These are phyloP conservation scores for Drosophila pruinosa DNA, from an alignment of 1,140 invertebrate species.

Conservation along the genomic window DNA sequence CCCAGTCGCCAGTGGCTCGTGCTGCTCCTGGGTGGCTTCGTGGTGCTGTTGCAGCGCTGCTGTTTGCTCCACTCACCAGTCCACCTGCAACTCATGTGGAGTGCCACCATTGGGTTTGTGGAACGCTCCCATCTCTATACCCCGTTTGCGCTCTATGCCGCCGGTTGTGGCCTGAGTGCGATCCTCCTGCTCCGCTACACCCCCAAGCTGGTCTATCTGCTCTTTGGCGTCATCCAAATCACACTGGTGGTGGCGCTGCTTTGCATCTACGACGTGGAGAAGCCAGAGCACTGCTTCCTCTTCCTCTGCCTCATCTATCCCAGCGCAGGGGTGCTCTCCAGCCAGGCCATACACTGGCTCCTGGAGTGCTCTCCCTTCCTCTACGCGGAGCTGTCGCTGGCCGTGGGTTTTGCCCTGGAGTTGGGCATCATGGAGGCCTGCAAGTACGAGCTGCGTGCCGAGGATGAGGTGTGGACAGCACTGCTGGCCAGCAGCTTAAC, in stretches of 20 bases:
- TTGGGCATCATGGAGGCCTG: constrained; percentile 47
- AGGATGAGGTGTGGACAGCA: constrained; percentile 49
- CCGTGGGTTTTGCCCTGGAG: constrained; percentile 50
- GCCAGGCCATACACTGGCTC: constrained; percentile 64
- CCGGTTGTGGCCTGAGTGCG: constrained; percentile 52
- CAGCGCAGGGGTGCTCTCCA: constrained; percentile 66
- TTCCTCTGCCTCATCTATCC: constrained; percentile 72
- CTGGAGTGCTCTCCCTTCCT: constrained; percentile 72
- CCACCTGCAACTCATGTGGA: constrained; percentile 68
- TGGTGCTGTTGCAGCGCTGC: constrained; percentile 52
- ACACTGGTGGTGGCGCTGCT: constrained; percentile 63
- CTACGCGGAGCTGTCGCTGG: constrained; percentile 63
- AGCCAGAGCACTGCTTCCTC: constrained; percentile 63
- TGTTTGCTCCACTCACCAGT: constrained; percentile 54
- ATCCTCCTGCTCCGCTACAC: constrained; percentile 65
- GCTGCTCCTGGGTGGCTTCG: constrained; percentile 38
- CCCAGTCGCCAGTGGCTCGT: constrained; percentile 66
- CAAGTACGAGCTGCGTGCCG: constrained; percentile 62
- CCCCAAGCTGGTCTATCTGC: constrained; percentile 68
- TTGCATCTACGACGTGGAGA: constrained; percentile 67
- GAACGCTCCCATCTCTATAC: constrained; percentile 43
- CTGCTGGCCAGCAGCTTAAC: constrained; percentile 49
- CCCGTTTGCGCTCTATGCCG: constrained; percentile 56
- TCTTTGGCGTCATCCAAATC: constrained; percentile 73
- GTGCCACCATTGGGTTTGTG: constrained; percentile 52